phyloP scores from a whole-genome alignment of 2,888 invertebrate genomes.

The Caenorhabditis zanzibari region DNA sequence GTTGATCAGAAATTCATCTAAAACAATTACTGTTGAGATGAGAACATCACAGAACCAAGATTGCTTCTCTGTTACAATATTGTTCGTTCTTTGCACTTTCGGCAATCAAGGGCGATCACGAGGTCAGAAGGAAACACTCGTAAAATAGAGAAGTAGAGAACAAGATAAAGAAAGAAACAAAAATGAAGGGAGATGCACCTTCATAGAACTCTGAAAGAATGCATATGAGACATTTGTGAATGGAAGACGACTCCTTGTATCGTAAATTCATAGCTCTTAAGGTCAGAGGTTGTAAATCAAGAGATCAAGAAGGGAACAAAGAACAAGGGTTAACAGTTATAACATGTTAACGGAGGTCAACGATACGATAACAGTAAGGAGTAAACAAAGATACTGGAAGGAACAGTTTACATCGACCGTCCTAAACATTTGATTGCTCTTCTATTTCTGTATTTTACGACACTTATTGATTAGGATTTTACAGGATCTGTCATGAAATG shows the following conservation, averaged over 20 bases:
- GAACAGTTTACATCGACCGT: neutral
- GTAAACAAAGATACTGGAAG: constrained; percentile 8
- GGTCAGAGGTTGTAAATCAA: constrained; percentile 1
- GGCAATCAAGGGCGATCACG: constrained; percentile 53
- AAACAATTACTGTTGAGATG: neutral
- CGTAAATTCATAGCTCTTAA: neutral
- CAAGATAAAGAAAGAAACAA: constrained; percentile 1
- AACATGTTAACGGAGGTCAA: neutral
- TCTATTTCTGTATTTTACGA: neutral
- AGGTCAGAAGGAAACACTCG: constrained; percentile 32
- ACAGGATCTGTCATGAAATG: constrained; percentile 10
- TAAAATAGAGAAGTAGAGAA: constrained; percentile 36
- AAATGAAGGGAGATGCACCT: constrained; percentile 34
- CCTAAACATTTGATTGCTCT: neutral
- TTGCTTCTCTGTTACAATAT: constrained; percentile 7
- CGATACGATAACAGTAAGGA: constrained; percentile 17
- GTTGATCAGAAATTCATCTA: neutral
- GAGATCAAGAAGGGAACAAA: constrained; percentile 18
- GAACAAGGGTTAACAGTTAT: neutral
- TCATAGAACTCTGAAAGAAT: constrained; percentile 18
- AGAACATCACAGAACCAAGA: constrained; percentile 23
- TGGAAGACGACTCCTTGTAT: neutral
- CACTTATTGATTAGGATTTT: neutral
- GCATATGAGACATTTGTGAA: no score
- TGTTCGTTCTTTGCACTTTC: constrained; percentile 61